These are phyloP conservation scores for Canis aureus DNA, from an alignment of 2,113 vertebrate genomes.

Conservation along the genomic window DNA sequence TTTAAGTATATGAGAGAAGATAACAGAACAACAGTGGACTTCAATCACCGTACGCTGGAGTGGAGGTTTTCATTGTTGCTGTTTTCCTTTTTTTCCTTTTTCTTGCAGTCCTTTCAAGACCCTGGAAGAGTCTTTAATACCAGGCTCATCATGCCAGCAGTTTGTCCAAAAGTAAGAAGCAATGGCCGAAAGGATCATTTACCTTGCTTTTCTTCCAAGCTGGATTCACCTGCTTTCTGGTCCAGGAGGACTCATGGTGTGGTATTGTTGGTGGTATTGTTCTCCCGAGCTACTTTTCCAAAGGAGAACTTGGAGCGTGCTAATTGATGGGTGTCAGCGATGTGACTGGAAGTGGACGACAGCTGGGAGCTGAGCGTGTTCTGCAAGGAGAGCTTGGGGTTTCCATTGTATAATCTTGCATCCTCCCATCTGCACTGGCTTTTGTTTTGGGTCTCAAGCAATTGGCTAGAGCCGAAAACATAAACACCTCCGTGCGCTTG, in stretches of 20 bases:
- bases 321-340: slow-evolving; percentile 80
- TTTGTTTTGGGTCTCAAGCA: slow-evolving; percentile 58
- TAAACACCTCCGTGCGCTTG: not conserved
- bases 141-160: slow-evolving; percentile 1
- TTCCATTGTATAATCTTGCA: slow-evolving; percentile 76
- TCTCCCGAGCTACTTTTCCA: slow-evolving; percentile 22
- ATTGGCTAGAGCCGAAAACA: slow-evolving; percentile 65
- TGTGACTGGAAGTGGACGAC: slow-evolving; percentile 29
- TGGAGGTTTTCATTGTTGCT: not conserved
- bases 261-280: slow-evolving; percentile 41
- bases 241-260: not conserved
- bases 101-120: not conserved
- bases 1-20: not conserved
- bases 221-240: slow-evolving; percentile 73
- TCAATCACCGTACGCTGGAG: not conserved
- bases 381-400: slow-evolving; percentile 67
- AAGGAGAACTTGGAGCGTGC: slow-evolving; percentile 60
- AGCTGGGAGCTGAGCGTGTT: slow-evolving; percentile 74
- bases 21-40: not conserved
- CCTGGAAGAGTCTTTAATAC: not conserved
- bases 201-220: slow-evolving; percentile 39
- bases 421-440: slow-evolving; percentile 70
- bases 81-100: not conserved
- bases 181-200: slow-evolving; percentile 67
- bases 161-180: slow-evolving; percentile 43